Conservation (phyloP, 2,888 invertebrate genomes). For the Plebejus melissa region DNA sequence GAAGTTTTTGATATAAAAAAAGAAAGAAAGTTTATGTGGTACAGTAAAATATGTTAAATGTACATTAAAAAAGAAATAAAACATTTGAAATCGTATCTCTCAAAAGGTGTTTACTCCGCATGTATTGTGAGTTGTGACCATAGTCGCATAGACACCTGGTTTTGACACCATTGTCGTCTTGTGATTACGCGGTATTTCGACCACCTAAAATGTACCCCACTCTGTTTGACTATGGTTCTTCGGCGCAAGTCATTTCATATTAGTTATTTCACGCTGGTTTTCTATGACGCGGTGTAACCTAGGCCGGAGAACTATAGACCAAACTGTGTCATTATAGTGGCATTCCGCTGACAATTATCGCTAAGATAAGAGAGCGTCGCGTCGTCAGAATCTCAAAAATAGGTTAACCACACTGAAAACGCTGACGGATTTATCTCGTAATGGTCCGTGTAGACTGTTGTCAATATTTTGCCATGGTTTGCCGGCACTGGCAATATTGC, state of each 20-base stretch:
- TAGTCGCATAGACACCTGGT: too few species aligned
- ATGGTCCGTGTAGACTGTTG: conserved; percentile 8
- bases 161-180: too few species aligned
- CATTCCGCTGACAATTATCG: neutral
- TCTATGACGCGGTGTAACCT: neutral
- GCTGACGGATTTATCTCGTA: conserved; percentile 11
- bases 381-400: neutral
- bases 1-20: too few species aligned
- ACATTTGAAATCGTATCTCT: too few species aligned
- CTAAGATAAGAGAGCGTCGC: neutral
- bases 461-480: neutral
- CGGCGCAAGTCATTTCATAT: neutral
- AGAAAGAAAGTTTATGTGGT: too few species aligned
- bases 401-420: conserved; percentile 9
- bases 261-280: neutral
- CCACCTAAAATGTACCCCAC: too few species aligned
- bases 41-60: too few species aligned
- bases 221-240: neutral
- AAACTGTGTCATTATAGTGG: neutral
- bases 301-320: neutral
- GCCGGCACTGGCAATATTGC: neutral
- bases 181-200: too few species aligned
- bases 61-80: too few species aligned
- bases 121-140: too few species aligned
- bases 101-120: too few species aligned